Evolutionary conservation across 1,140 invertebrate species (phyloP).

Genomic region (Drosophila bocki): DNA sequence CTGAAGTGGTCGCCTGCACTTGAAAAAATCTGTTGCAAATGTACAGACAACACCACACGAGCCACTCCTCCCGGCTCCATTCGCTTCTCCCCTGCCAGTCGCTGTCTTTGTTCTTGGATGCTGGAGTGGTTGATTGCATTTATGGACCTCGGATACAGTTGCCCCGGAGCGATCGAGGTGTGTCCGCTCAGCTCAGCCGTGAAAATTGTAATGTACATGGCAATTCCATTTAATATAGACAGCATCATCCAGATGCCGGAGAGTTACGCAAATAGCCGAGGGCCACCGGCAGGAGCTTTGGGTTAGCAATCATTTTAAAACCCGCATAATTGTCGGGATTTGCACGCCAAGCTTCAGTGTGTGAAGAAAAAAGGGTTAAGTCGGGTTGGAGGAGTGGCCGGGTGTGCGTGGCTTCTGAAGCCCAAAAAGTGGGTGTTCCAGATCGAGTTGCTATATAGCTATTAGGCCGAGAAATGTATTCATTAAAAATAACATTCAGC

Average conservation of each 20-base stretch:
- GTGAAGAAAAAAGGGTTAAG: constrained; percentile 35
- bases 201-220: constrained; percentile 76
- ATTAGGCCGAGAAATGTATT: neutral
- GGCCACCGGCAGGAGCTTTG: constrained; percentile 48
- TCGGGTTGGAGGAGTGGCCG: constrained; percentile 36
- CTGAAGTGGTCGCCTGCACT: constrained; percentile 72
- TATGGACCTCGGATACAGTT: constrained; percentile 56
- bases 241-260: constrained; percentile 56
- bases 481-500: neutral
- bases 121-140: constrained; percentile 78
- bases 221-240: constrained; percentile 74
- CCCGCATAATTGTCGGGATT: constrained; percentile 82
- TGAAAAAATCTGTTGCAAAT: constrained; percentile 70
- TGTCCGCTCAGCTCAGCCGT: constrained; percentile 77
- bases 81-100: constrained; percentile 17
- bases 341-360: constrained; percentile 61
- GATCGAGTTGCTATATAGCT: constrained; percentile 1
- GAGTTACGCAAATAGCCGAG: constrained; percentile 77
- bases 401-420: neutral
- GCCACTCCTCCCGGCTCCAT: constrained; percentile 48
- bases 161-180: constrained; percentile 67
- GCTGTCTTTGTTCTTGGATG: constrained; percentile 41
- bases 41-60: constrained; percentile 72
- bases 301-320: constrained; percentile 77
- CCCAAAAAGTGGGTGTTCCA: constrained; percentile 16